phyloP scores from a whole-genome alignment of 2,797 vertebrate genomes.

The Streptopelia turtur region DNA sequence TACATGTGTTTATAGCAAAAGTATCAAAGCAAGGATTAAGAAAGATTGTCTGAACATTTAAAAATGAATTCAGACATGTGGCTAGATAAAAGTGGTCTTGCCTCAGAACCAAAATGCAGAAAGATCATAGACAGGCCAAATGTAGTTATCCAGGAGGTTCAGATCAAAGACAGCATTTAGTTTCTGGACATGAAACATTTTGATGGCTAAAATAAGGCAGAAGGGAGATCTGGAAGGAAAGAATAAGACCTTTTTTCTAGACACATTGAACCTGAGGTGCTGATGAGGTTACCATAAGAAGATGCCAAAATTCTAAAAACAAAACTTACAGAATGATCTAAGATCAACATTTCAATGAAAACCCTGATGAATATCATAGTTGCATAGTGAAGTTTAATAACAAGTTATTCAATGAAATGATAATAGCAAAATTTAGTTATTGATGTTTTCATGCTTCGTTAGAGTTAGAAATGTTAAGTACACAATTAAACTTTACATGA shows the following conservation, averaged over 20 bases:
- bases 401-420: background rate
- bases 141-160: background rate
- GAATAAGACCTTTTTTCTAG: background rate
- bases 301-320: background rate
- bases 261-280: background rate
- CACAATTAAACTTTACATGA: constrained; percentile 50
- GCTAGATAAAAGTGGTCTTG: background rate
- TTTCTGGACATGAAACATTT: background rate
- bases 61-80: background rate
- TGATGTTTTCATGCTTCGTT: constrained; percentile 30
- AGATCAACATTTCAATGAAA: background rate
- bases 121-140: background rate
- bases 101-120: background rate
- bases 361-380: background rate
- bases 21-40: background rate
- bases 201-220: background rate
- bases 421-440: constrained; percentile 9
- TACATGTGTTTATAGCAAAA: background rate
- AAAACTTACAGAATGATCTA: background rate
- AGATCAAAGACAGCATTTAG: background rate
- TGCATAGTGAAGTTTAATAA: background rate
- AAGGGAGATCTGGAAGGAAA: background rate
- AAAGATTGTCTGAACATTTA: background rate
- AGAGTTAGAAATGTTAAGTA: constrained; percentile 46
- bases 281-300: background rate